Base-by-base conservation (phyloP, 2,888 invertebrate species). In the Seira sanloemensis region DNA sequence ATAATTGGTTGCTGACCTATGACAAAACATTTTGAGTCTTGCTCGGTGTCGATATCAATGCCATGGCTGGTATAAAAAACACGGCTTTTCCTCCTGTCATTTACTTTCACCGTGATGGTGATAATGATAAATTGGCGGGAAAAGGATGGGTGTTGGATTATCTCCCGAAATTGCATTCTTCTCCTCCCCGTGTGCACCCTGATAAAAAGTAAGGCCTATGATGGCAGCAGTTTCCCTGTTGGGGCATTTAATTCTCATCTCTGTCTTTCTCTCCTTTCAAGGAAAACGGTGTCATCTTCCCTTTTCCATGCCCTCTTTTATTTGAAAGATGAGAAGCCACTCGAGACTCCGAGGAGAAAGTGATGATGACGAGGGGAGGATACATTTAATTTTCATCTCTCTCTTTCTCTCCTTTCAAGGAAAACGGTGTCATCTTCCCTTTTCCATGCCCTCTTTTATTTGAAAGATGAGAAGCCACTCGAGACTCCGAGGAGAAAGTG, bases 1-100 rank as follows among this genome's bases (percentile, higher is more conserved):
- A 81, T 74, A 68, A 81, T 75, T 58, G 69, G 62, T 75, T 58
- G 75, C 65, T 81, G 81, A 81, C 81, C 81, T 81, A 69, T 69
- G 73, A 23, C 62, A 23, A 58, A 5, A n/a, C 58, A 18, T 18
- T 58, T 58, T 7, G n/a, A 16, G 7, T 58, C 4, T 58, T 12
- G 37, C 4, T 7, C 37, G 4, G 37, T 4, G 37, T 4, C 12
- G 37, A 37, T 12, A 37, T 37, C 12, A 37, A 12, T 12, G 37
- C 4, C 4, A 37, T 12, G 12, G 37, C n/a, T n/a, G n/a, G n/a
- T n/a, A n/a, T 37, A 37, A 37, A 37, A 37, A 12, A 37, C 37
- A 12, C 4, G 37, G 37, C 58, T n/a, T n/a, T 58, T 7, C n/a
- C n/a, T 58, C 58, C 58, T 58, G 58, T 58, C 58, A 58, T 58